Percentiles rank a stretch among this genome's conserved stretches.
Conservation (phyloP, 2,797 vertebrate genomes). For the Onychomys arenicola region DNA sequence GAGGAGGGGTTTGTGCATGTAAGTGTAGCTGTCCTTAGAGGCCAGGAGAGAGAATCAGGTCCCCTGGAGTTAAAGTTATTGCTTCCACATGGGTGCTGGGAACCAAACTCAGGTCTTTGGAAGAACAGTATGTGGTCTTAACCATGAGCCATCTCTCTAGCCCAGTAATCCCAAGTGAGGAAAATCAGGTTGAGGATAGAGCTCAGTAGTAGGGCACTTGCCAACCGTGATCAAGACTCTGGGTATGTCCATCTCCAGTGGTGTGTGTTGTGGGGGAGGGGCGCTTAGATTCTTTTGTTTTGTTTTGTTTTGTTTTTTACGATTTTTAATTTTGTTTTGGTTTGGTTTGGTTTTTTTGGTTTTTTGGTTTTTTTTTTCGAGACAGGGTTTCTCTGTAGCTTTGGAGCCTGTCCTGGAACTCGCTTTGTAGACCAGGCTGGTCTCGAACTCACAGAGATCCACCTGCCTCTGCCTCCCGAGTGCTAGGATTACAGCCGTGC, state of each 20-base stretch:
- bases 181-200: not conserved
- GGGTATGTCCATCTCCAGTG: not conserved
- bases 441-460: no score
- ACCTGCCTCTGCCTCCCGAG: no score
- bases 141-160: not conserved
- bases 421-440: no score
- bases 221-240: not conserved
- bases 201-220: not conserved
- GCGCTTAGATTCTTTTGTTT: not conserved
- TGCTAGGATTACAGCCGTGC: no score
- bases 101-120: not conserved
- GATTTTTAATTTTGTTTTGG: no score
- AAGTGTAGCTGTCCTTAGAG: not conserved
- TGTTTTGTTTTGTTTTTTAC: not conserved
- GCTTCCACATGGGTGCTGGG: not conserved
- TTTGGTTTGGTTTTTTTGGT: no score
- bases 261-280: not conserved
- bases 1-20: not conserved
- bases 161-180: not conserved
- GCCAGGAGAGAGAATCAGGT: not conserved
- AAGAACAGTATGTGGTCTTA: not conserved
- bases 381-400: no score
- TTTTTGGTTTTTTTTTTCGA: no score
- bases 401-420: no score
- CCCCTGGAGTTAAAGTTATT: no score